Conservation (phyloP, 2,113 vertebrate species). For the Pseudopodoces humilis region DNA sequence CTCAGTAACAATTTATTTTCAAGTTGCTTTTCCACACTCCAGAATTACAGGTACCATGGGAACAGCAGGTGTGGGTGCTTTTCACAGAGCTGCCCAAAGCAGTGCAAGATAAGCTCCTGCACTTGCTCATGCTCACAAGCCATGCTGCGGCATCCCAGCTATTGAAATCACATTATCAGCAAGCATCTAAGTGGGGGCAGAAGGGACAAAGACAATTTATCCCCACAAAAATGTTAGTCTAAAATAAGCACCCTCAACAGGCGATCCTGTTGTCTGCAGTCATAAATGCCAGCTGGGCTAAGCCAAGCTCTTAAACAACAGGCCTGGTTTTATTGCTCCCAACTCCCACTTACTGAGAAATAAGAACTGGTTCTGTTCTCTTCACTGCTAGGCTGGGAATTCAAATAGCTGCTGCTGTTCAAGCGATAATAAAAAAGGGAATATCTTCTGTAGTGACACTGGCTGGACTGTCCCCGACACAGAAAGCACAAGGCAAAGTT, state of each 20-base stretch:
- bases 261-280: not conserved
- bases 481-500: not conserved
- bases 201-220: not conserved
- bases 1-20: not conserved
- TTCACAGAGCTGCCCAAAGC: not conserved
- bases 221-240: not conserved
- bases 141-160: not conserved
- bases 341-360: not conserved
- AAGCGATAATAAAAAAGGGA: not conserved
- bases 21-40: not conserved
- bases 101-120: fast-evolving
- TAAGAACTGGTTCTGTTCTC: not conserved
- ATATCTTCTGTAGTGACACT: not conserved
- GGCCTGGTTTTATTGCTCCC: not conserved
- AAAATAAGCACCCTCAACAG: constrained; percentile 3
- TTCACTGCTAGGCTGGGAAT: not conserved
- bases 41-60: not conserved
- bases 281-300: not conserved
- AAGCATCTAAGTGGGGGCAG: not conserved
- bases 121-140: fast-evolving
- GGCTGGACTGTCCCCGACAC: not conserved
- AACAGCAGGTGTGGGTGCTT: not conserved
- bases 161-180: not conserved
- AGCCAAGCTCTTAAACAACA: not conserved
- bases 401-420: not conserved